These are phyloP conservation scores for Amazona ochrocephala DNA, from an alignment of 2,797 vertebrate species.

Conservation along the genomic window DNA sequence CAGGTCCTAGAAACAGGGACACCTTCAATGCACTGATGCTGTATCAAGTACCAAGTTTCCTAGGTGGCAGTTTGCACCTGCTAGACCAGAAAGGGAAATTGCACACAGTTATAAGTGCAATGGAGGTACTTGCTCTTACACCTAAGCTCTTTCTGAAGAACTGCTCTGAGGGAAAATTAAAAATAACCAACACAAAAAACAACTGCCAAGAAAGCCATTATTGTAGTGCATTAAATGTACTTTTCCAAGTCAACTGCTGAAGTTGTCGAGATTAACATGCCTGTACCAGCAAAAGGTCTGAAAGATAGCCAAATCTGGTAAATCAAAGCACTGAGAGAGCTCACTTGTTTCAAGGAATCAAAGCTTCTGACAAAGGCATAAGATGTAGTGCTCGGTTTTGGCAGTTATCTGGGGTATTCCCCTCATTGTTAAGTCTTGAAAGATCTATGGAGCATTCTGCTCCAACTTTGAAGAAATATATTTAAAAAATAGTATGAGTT, in stretches of 20 bases:
- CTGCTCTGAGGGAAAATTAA: neutral
- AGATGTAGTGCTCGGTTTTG: neutral
- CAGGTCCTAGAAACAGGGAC: neutral
- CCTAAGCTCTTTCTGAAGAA: neutral
- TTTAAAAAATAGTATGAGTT: fast-evolving
- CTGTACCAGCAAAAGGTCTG: neutral
- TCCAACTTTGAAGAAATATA: neutral
- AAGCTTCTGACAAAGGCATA: neutral
- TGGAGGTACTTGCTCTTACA: neutral
- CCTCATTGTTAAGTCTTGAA: neutral
- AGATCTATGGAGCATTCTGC: neutral
- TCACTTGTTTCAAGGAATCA: neutral
- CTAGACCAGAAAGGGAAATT: neutral
- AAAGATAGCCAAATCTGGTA: neutral
- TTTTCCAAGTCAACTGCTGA: neutral
- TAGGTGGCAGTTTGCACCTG: neutral
- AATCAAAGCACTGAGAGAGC: neutral
- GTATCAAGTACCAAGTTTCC: neutral
- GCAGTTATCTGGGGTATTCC: neutral
- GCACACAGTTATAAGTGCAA: neutral
- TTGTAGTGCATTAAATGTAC: neutral
- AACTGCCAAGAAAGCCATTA: neutral
- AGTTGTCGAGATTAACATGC: neutral
- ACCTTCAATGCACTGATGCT: neutral
- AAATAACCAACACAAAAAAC: neutral